Percentiles rank a stretch among this genome's conserved stretches.
These are phyloP conservation scores for Empis livida DNA, from an alignment of 2,888 invertebrate species.

Conservation along the genomic window DNA sequence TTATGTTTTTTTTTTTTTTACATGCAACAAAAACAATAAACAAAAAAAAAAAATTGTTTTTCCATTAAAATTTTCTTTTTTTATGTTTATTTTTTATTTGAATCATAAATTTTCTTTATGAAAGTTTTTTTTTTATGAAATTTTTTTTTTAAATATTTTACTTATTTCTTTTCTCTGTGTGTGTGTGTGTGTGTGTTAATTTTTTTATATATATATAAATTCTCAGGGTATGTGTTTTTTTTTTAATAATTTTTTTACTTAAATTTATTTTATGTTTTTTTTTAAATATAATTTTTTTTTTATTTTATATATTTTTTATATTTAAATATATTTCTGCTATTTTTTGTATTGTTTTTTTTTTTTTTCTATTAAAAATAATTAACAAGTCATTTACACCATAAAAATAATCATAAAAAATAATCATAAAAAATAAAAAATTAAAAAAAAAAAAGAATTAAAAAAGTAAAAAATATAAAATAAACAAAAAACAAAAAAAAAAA, in stretches of 20 bases:
- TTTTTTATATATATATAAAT: too few relatives aligned
- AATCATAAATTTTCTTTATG: too few relatives aligned
- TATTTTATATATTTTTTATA: not conserved
- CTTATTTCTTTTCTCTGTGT: too few relatives aligned
- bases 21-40: too few relatives aligned
- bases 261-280: too few relatives aligned
- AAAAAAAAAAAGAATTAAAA: not conserved
- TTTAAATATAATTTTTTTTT: not conserved
- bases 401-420: conserved; percentile 6
- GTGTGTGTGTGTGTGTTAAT: too few relatives aligned
- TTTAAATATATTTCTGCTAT: not conserved
- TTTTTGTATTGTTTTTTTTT: conserved; percentile 3
- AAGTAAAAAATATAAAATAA: not conserved
- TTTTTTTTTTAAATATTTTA: too few relatives aligned
- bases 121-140: too few relatives aligned
- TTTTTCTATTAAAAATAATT: conserved; percentile 11
- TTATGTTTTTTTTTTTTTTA: too few relatives aligned
- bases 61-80: too few relatives aligned
- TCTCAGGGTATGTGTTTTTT: not conserved
- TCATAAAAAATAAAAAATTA: conserved; percentile 3
- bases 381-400: conserved; percentile 14
- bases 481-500: not conserved
- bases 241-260: conserved; percentile 1
- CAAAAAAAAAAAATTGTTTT: too few relatives aligned
- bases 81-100: too few relatives aligned